Evolutionary conservation across 2,888 invertebrate species (phyloP).

Genomic region (Oegoconia quadripuncta): DNA sequence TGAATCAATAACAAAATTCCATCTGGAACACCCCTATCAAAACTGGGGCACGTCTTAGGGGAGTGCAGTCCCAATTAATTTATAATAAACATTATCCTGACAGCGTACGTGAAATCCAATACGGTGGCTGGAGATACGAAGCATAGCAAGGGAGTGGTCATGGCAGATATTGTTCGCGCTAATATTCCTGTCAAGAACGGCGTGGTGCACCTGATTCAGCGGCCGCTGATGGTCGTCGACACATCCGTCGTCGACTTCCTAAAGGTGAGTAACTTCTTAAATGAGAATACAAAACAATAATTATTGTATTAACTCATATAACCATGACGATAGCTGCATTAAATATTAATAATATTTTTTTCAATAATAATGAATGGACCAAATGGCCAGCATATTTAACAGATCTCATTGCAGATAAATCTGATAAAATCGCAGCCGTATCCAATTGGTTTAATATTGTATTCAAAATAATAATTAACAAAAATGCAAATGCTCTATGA

Average conservation of each 20-base stretch:
- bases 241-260: constrained; percentile 92
- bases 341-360: neutral
- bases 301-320: constrained; percentile 4
- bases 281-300: too few species aligned
- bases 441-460: neutral
- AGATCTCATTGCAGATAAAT: too few species aligned
- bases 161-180: constrained; percentile 91
- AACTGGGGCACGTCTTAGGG: too few species aligned
- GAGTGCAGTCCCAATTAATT: neutral
- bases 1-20: neutral
- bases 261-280: constrained; percentile 77
- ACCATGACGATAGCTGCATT: neutral
- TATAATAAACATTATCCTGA: too few species aligned
- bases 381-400: too few species aligned
- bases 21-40: too few species aligned
- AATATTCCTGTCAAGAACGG: constrained; percentile 96
- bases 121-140: constrained; percentile 87
- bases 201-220: constrained; percentile 94
- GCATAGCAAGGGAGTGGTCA: constrained; percentile 90
- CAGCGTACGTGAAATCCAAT: constrained; percentile 92
- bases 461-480: too few species aligned
- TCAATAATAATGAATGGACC: too few species aligned
- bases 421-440: too few species aligned
- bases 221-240: constrained; percentile 94
- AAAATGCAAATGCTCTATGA: too few species aligned